A percentile compares a stretch with the other conserved stretches of the same genome.
These are phyloP conservation scores for Xestoiulus laeticollis DNA, from an alignment of 2,888 invertebrate genomes.

Conservation along the genomic window DNA sequence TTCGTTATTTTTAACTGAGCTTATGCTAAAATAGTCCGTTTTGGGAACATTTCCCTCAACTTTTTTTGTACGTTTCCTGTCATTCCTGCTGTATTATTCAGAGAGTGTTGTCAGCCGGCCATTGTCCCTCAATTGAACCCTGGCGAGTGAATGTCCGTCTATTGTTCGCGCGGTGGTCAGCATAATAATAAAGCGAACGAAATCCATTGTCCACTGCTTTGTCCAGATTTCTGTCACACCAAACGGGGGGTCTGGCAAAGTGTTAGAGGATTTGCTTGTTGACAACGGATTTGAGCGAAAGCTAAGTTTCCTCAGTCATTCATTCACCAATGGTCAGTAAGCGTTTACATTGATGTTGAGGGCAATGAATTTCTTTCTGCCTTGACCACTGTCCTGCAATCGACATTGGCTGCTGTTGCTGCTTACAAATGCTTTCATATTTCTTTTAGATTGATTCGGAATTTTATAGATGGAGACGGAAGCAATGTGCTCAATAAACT, in stretches of 20 bases:
- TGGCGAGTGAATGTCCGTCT: not conserved
- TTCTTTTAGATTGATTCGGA: not conserved
- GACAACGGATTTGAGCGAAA: not conserved
- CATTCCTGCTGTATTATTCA: not conserved
- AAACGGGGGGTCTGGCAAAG: not conserved
- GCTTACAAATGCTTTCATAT: not conserved
- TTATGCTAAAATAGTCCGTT: not conserved
- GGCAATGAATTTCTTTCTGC: not conserved
- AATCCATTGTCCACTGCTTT: not conserved
- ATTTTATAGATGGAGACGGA: not conserved
- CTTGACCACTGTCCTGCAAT: conserved; percentile 1
- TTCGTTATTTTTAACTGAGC: not conserved
- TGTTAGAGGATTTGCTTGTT: not conserved
- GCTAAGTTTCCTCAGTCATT: not conserved
- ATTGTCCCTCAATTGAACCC: conserved; percentile 1
- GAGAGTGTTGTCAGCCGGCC: not conserved
- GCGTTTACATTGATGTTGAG: not conserved
- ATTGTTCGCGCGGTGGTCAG: not conserved
- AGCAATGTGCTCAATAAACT: not conserved
- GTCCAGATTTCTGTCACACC: not conserved
- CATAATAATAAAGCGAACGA: not conserved
- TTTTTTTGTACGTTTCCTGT: not conserved
- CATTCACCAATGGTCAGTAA: not conserved
- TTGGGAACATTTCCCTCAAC: not conserved
- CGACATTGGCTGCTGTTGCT: not conserved